Base-by-base conservation (phyloP, 2,797 vertebrate genomes). In the Synaphobranchus kaupii region DNA sequence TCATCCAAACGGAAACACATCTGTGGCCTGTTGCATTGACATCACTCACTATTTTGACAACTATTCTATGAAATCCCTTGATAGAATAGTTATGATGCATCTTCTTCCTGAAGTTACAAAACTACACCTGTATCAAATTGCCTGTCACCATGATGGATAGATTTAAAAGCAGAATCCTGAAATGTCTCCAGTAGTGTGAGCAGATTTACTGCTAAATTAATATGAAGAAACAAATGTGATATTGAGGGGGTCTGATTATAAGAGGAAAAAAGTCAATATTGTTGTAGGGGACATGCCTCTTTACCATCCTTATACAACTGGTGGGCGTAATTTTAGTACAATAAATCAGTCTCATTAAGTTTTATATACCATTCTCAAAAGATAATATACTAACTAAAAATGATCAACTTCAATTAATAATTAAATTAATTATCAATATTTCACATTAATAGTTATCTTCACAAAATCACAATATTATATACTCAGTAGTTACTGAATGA, bases 71-170 rank as follows among this genome's bases (percentile, higher is more conserved):
- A 28, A 68, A 68, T 68, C 63, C 63, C 63, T 68, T 68, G 63
- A 68, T 68, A 68, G 25, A 28, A 68, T 68, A 28, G 63, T 68
- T 68, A 28, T 68, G 63, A 68, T 68, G 63, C 63, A 68, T 68
- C n/a, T 68, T 68, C n/a, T 28, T 6, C n/a, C n/a, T 28, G n/a
- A 68, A 66, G 63, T 66, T 25, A 66, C 63, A 66, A 66, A 66
- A 68, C 63, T n/a, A 28, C 63, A 68, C 63, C 63, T 68, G n/a
- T 28, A 68, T 68, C 63, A 68, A 68, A 68, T 68, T 68, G 63
- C 63, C 63, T 68, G 63, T 28, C 63, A n/a, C 6, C 63, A 28
- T 68, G 63, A 68, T 25, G 10, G 63, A 68, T 68, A n/a, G 25
- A 10, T 68, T 60, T 8, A 28, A n/a, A 68, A 25, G n/a, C n/a